Base-by-base conservation (phyloP, 1,140 invertebrate species). In the Mactra quadrangularis region DNA sequence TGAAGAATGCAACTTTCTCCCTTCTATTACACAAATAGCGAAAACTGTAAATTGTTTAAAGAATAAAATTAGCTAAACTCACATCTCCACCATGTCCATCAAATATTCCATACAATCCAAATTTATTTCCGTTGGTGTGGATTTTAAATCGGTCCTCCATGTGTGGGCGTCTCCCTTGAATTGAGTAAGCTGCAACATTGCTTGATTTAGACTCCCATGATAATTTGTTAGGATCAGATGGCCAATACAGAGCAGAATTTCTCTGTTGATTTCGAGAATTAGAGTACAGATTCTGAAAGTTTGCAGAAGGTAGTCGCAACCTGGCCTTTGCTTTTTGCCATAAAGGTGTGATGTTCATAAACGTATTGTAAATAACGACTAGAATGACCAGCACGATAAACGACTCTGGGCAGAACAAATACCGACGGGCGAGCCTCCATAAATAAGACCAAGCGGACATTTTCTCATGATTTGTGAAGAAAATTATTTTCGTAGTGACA, bases 81-180 rank as follows among this genome's bases (percentile, higher is more conserved):
- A 96, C 96, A 93, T 98, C 96, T 64, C 97, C 98, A 71, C 97
- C 98, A 93, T 99, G 98, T 0, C 97, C 98, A 94, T 99, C 97
- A 93, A 98, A 98, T 72, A 98, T 95, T 50, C 97, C 97, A 94
- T 97, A 98, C 59, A 98, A 94, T 1, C 96, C 96, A 66, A 98
- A 95, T 31, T 95, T 95, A 27, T 95, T 96, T 76, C 95, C 74
- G 77, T 97, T 96, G 90, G 96, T 95, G 82, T 96, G 95, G 41
- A 97, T 95, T 53, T 96, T 96, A 92, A 97, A 97, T 86, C 97
- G 95, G 93, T 99, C 97, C 94, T 98, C 98, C 98, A 99, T 99
- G 70, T 96, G 95, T 66, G 96, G 95, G 90, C 98, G 94, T 59
- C 97, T 94, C 19, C 98, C 98, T 92, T 98, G 96, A 47, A 98